Evolutionary conservation across 2,888 invertebrate species (phyloP).

Genomic region (Conomelus anceps): DNA sequence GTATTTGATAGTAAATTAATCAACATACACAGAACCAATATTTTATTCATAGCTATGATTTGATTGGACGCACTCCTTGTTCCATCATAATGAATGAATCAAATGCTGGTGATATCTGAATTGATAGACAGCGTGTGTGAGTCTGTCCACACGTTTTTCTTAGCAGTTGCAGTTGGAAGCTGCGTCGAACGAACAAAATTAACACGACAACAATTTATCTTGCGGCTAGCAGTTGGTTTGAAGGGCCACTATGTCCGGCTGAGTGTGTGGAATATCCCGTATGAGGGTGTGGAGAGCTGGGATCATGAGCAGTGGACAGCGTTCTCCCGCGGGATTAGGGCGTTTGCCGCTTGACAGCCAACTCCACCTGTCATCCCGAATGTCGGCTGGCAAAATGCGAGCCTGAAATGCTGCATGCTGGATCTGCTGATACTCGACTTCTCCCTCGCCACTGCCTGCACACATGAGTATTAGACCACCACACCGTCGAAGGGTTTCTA

Average conservation of each 20-base stretch:
- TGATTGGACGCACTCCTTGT: too few species aligned
- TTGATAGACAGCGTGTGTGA: not conserved
- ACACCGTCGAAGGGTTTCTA: too few species aligned
- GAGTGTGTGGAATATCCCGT: not conserved
- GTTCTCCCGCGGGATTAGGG: slow-evolving; percentile 2
- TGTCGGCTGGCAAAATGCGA: not conserved
- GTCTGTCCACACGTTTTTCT: not conserved
- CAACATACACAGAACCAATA: too few species aligned
- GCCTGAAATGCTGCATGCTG: not conserved
- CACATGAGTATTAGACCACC: too few species aligned
- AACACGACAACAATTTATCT: not conserved
- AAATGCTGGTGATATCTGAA: not conserved
- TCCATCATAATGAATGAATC: not conserved
- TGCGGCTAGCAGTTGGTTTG: not conserved
- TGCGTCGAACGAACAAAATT: not conserved
- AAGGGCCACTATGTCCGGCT: not conserved
- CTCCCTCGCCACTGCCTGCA: not conserved
- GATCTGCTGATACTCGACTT: not conserved
- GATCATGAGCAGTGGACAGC: not conserved
- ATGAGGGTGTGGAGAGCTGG: slow-evolving; percentile 1
- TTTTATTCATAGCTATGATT: too few species aligned
- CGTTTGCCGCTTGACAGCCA: not conserved
- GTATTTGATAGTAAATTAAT: too few species aligned
- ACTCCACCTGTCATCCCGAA: slow-evolving; percentile 8
- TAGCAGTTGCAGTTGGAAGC: too few species aligned